Percentiles rank a stretch among this genome's conserved stretches.
Conservation (phyloP, 2,797 vertebrate species). For the Hybognathus amarus region DNA sequence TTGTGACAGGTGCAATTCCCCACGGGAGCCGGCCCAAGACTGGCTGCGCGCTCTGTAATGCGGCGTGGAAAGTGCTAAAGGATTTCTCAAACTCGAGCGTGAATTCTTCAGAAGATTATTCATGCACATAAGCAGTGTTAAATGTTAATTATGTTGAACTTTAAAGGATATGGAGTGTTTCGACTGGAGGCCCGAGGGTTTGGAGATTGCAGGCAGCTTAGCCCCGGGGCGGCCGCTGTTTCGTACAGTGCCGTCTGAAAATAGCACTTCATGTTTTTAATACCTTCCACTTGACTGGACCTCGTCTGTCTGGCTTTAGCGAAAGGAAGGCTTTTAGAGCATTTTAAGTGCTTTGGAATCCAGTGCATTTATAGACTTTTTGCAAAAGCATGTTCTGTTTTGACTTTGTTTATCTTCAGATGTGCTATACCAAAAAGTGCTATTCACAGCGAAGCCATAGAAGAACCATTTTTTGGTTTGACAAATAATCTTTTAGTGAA, state of each 20-base stretch:
- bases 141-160: constrained; percentile 27
- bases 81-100: not conserved
- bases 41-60: not conserved
- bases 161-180: constrained; percentile 18
- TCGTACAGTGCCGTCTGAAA: constrained; percentile 34
- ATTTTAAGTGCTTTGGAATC: constrained; percentile 36
- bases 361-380: constrained; percentile 29
- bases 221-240: constrained; percentile 8
- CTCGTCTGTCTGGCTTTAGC: constrained; percentile 19
- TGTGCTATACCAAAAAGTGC: not conserved
- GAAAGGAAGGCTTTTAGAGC: constrained; percentile 32
- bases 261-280: constrained; percentile 36
- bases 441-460: not conserved
- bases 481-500: too few relatives aligned
- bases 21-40: not conserved
- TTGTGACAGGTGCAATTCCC: constrained; percentile 29
- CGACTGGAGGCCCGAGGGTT: constrained; percentile 12
- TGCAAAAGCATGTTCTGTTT: constrained; percentile 27
- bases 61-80: not conserved
- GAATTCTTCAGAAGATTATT: constrained; percentile 25
- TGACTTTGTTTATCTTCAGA: constrained; percentile 16
- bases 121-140: constrained; percentile 15
- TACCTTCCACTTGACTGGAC: constrained; percentile 35
- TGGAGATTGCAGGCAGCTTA: constrained; percentile 11
- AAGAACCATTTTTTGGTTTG: too few relatives aligned